phyloP scores from a whole-genome alignment of 2,888 invertebrate species.

The Buathra laborator region DNA sequence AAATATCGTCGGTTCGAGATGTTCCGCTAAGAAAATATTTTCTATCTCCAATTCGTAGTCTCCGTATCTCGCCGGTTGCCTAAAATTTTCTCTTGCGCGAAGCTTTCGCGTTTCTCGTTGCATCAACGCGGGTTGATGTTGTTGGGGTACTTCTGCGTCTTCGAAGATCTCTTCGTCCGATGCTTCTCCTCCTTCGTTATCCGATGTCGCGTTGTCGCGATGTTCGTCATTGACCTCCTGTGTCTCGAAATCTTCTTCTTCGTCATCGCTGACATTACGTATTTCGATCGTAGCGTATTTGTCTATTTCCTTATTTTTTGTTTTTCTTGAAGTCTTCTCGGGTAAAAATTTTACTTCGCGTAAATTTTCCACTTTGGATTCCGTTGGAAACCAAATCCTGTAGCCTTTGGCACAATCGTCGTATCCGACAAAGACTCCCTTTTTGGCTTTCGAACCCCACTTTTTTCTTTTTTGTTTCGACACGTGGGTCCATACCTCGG shows the following conservation, averaged over 20 bases:
- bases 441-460: constrained; percentile 50
- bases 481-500: constrained; percentile 41
- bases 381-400: constrained; percentile 34
- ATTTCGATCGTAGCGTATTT: not conserved
- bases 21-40: constrained; percentile 3
- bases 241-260: not conserved
- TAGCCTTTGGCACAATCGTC: constrained; percentile 51
- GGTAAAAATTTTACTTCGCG: not conserved
- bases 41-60: constrained; percentile 13
- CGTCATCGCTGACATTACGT: not conserved
- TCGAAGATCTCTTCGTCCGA: not conserved
- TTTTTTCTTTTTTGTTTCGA: constrained; percentile 59
- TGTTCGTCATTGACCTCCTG: not conserved
- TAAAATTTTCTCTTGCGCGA: not conserved
- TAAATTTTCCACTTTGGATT: not conserved
- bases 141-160: not conserved
- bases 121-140: not conserved
- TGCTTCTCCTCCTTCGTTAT: not conserved
- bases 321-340: not conserved
- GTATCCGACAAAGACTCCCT: constrained; percentile 65
- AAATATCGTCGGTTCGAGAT: no score
- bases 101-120: not conserved
- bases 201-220: not conserved
- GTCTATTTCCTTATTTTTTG: not conserved
- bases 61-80: not conserved